Base-by-base conservation (phyloP, 1,140 invertebrate genomes). In the Caenorhabditis briggsae region DNA sequence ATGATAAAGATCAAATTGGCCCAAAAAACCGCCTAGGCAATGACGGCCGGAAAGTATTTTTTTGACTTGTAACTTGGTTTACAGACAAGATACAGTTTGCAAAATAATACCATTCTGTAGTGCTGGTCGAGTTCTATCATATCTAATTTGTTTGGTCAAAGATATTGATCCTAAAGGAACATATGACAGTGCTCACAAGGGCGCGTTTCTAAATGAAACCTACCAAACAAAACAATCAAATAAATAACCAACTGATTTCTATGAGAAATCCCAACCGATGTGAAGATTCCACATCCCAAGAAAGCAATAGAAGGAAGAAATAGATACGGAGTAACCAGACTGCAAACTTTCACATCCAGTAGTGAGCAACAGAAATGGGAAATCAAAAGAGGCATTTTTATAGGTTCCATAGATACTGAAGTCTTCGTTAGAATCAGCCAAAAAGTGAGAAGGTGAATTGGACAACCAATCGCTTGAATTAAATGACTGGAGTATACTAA, bases 401-500 rank as follows among this genome's bases (percentile, higher is more conserved):
- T n/a, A 8, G 56, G n/a, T 58, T 58, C n/a, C 56, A 58, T 58
- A 16, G 56, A n/a, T 16, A 2, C 56, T 8, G 56, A n/a, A n/a
- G 56, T n/a, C n/a, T 58, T 58, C 2, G 5, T n/a, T 18, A 58
- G 2, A 2, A 58, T 58, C 56, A 58, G 8, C 16, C n/a, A 58
- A n/a, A 58, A 58, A 58, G 56, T 20, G 16, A 58, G n/a, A 5
- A 58, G 8, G 5, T 58, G 56, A 20, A 58, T 8, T n/a, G 56
- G 56, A 8, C 8, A n/a, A 58, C 8, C 56, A 8, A 58, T 8
- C 8, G n/a, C 18, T 58, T 58, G 16, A 58, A 58, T 58, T 18
- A n/a, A 18, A 58, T 58, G 56, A 58, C 56, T 58, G n/a, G 56
- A n/a, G n/a, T 58, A 58, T n/a, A n/a, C 56, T n/a, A 58, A 58